Evolutionary conservation across 2,888 invertebrate genomes (phyloP).

Genomic region (Pycnomerus fuliginosus): DNA sequence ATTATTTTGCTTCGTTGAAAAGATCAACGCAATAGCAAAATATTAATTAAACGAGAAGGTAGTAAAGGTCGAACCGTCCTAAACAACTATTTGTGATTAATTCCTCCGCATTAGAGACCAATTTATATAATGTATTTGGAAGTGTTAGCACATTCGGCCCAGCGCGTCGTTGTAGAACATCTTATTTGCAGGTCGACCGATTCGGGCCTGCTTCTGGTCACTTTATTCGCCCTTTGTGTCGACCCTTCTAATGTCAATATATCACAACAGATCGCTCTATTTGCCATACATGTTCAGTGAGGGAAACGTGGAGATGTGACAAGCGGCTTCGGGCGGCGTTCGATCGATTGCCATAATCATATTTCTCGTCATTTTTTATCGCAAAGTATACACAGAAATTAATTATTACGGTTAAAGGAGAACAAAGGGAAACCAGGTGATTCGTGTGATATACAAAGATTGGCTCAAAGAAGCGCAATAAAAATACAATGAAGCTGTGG

Average conservation of each 20-base stretch:
- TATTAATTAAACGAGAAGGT: too few relatives aligned
- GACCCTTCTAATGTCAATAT: conserved; percentile 49
- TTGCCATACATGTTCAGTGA: conserved; percentile 39
- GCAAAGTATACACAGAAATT: not conserved
- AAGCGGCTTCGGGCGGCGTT: conserved; percentile 1
- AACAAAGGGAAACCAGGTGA: conserved; percentile 34
- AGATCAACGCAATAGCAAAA: too few relatives aligned
- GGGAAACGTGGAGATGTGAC: conserved; percentile 9
- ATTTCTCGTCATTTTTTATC: conserved; percentile 1
- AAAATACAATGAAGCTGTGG: conserved; percentile 43
- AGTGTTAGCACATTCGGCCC: not conserved
- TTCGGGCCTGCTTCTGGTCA: conserved; percentile 47
- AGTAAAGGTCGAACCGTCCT: too few relatives aligned
- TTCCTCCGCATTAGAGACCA: not conserved
- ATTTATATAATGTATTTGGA: conserved; percentile 1
- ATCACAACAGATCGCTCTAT: conserved; percentile 46
- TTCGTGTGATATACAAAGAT: conserved; percentile 38
- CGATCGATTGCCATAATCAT: conserved; percentile 2
- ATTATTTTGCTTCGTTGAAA: too few relatives aligned
- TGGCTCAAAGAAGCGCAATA: conserved; percentile 41
- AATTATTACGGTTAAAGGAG: conserved; percentile 28
- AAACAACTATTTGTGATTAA: conserved; percentile 5
- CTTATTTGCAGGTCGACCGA: conserved; percentile 49
- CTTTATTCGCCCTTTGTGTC: conserved; percentile 47
- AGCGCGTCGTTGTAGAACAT: conserved; percentile 41